Evolutionary conservation across 1,140 invertebrate genomes (phyloP).

Genomic region (Neodiprion fabricii): DNA sequence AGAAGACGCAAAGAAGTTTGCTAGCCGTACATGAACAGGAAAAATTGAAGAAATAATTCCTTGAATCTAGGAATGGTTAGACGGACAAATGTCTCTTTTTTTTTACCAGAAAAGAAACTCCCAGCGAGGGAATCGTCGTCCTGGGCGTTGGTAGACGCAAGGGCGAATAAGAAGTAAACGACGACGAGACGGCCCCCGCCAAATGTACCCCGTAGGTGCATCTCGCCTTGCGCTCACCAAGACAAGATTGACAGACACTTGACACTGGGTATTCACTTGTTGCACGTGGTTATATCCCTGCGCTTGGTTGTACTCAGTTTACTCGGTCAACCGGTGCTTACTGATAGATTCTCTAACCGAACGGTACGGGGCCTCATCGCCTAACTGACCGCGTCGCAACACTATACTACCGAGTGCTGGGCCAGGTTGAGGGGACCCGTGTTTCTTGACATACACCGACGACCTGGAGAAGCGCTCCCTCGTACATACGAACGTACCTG

Average conservation of each 20-base stretch:
- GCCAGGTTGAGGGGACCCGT: conserved; percentile 3
- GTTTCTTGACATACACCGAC: background rate
- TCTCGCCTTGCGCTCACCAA: conserved; percentile 3
- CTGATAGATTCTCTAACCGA: conserved; percentile 22
- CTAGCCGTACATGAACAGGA: too few relatives aligned
- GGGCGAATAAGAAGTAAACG: conserved; percentile 32
- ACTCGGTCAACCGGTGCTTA: conserved; percentile 6
- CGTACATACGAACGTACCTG: background rate
- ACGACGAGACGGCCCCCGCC: conserved; percentile 24
- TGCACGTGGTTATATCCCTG: conserved; percentile 5
- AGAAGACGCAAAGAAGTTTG: too few relatives aligned
- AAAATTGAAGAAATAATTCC: too few relatives aligned
- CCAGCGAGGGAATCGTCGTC: conserved; percentile 77
- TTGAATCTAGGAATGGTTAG: too few relatives aligned
- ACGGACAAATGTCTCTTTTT: background rate
- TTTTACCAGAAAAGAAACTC: conserved; percentile 77
- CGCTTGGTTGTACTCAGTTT: background rate
- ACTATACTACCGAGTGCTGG: conserved; percentile 5
- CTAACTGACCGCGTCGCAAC: conserved; percentile 38
- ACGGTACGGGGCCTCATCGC: conserved; percentile 50
- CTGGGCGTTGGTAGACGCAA: conserved; percentile 57
- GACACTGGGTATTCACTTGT: background rate
- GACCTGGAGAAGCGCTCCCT: background rate
- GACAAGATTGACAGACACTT: background rate
- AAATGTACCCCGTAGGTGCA: conserved; percentile 8